These are phyloP conservation scores for Coregonus suidteri DNA, from an alignment of 2,797 vertebrate genomes.

Conservation along the genomic window DNA sequence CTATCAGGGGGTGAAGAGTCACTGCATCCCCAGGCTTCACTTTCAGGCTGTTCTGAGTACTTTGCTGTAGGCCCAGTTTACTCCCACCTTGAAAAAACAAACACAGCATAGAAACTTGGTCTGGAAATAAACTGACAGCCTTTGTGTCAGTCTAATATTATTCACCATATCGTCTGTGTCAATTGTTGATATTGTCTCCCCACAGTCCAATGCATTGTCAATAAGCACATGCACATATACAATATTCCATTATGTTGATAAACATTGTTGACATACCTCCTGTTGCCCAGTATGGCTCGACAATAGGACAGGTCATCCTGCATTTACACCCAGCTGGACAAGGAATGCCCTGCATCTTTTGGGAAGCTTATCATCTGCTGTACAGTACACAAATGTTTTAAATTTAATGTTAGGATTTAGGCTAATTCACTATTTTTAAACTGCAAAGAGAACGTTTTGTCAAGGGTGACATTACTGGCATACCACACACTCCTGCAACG, in stretches of 20 bases:
- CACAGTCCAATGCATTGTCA: no score
- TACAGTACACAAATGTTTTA: slow-evolving; percentile 6
- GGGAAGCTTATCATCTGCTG: slow-evolving; percentile 85
- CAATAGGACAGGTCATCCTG: slow-evolving; percentile 84
- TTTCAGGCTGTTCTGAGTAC: slow-evolving; percentile 79
- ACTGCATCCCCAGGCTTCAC: slow-evolving; percentile 79
- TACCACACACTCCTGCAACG: no score
- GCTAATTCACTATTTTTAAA: no score
- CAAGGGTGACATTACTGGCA: no score
- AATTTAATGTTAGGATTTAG: no score
- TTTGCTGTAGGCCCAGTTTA: slow-evolving; percentile 81
- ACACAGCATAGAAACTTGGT: background rate
- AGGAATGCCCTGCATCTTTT: slow-evolving; percentile 78
- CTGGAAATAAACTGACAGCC: background rate
- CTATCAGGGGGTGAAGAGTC: slow-evolving; percentile 79
- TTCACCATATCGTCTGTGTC: background rate
- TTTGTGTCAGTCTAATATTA: background rate
- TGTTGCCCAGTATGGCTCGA: slow-evolving; percentile 78
- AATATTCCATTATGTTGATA: background rate
- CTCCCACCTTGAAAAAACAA: slow-evolving; percentile 81
- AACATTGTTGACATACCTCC: slow-evolving; percentile 74
- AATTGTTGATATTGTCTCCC: background rate
- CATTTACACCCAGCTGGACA: slow-evolving; percentile 84
- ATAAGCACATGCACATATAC: no score
- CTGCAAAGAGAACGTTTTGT: no score